Base-by-base conservation (phyloP, 2,888 invertebrate species). In the Conchocele bisecta region DNA sequence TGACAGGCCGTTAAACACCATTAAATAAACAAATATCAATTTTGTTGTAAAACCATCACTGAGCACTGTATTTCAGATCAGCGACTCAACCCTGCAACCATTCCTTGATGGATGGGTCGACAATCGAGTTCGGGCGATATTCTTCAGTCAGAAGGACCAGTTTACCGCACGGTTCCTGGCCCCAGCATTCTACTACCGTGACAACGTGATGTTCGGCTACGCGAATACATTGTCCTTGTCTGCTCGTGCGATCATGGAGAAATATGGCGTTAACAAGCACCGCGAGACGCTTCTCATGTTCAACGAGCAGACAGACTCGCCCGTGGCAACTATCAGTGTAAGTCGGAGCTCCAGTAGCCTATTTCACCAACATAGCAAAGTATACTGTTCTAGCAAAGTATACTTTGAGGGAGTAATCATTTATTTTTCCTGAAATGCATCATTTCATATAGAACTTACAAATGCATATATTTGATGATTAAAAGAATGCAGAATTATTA, bases 61-160 rank as follows among this genome's bases (percentile, higher is more conserved):
- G n/a, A n/a, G n/a, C n/a, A n/a, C n/a, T n/a, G n/a, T n/a, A 11
- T 56, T 53, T 1, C 76, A 90, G 73, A 92, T 98, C n/a, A 94
- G 93, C 63, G 95, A 95, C 84, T 92, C 93, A 31, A 95, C 95
- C 86, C 64, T 84, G n/a, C 94, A 96, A 53, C 92, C 92, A 7
- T 98, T 98, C 90, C 93, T 98, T 31, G 94, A 94, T 48, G 97
- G 97, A 59, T 98, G 98, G 95, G 94, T 94, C 71, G 98, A 98
- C 92, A 98, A 98, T 91, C 94, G 95, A 90, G 96, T 98, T 42
- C 94, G 98, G 77, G 97, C 96, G 31, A 92, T 98, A 63, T 95
- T 98, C 85, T 96, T 98, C 91, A 90, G 90, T 42, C 89, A 88
- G 20, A 86, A 90, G 41, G 95, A 96, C 88, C 94, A 94, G 13